Evolutionary conservation across 2,888 invertebrate genomes (phyloP), one percentile per base, ranked within the genome.

Genomic region (Keiferia lycopersicella): DNA sequence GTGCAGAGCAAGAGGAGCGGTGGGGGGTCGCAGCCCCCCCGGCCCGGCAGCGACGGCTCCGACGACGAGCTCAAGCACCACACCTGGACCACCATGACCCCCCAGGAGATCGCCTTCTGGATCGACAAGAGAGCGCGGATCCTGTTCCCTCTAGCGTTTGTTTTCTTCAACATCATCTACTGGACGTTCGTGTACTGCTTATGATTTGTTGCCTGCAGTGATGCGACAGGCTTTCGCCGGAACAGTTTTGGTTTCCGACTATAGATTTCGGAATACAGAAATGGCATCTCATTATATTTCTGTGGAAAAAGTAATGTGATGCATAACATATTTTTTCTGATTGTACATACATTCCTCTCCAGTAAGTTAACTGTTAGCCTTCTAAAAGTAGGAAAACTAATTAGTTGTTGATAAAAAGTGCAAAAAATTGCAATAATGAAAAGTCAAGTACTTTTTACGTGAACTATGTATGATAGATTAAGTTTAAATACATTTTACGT

Each of bases 51-150:
- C 80, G 83, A 83, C 50, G 83, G 79, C 63, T 84, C 87, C 12
- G 87, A 89, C 73, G 86, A 85, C 41, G 86, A 80, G 6, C 86
- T 84, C 48, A 82, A 85, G 67, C 91, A 87, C 65, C 87, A 90
- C 78, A 87, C 85, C 64, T 95, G 95, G 94, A 96, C 96, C 59
- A 96, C 96, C 14, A 95, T 97, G 94, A 96, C 97, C 1, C 96
- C 97, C 0, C 97, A 97, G 75, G 96, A 97, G 84, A 96, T 97
- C 64, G 96, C 97, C 69, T 95, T 95, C 62, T 97, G 97, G 96
- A 96, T 97, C 70, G 97, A 97, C 87, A 94, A 93, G 70, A 87
- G 96, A 64, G 95, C 96, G 30, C 92, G 97, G 62, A 87, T 96
- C 45, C 91, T 95, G 1, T 97, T 97, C 82, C 97, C 97, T 0